Evolutionary conservation across 64 coral and sea anemone genomes (phyloP), one percentile per base, ranked within the genome.

Genomic region (Montipora capricornis): DNA sequence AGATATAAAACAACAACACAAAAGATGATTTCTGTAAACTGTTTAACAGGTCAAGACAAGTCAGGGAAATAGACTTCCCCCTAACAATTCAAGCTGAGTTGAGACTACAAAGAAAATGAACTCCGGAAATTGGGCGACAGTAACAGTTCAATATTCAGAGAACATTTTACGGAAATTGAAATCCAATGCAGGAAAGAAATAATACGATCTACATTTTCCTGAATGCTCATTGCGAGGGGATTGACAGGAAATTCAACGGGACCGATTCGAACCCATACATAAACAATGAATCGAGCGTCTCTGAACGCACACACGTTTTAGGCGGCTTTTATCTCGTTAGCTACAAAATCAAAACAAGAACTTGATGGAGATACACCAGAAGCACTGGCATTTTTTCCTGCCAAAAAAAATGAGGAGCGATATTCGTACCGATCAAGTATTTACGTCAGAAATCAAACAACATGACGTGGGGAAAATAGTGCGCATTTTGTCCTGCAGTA

Each of bases 381-480:
- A 68, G 44, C 46, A 50, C 45, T 10, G 19, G 4, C 9, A 57
- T 57, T 57, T 57, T 57, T 57, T 57, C 10, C 12, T 13, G 50
- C 51, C 17, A 48, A 4, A 86, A 47, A 24, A 22, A 86, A 10
- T 37, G 2, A 10, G 4, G 62, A 14, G 62, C 62, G 7, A 48
- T n/a, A 0, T 52, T 51, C 17, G 49, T 8, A 47, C 55, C 26
- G 2, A 16, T 15, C 20, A 58, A 68, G 74, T 12, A 13, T 19
- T 12, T 68, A 80, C 81, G 60, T 84, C 59, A 84, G 59, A 68
- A 8, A 67, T 62, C 24, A 46, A 46, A 69, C 48, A 49, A 50
- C 45, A 49, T 71, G 45, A 70, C 82, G 82, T 71, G 67, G 48
- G 68, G 60, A 86, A 49, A 84, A 50, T 71, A 49, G 66, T 86